Conservation (phyloP, 2,888 invertebrate genomes). For the Tethea ocularis region DNA sequence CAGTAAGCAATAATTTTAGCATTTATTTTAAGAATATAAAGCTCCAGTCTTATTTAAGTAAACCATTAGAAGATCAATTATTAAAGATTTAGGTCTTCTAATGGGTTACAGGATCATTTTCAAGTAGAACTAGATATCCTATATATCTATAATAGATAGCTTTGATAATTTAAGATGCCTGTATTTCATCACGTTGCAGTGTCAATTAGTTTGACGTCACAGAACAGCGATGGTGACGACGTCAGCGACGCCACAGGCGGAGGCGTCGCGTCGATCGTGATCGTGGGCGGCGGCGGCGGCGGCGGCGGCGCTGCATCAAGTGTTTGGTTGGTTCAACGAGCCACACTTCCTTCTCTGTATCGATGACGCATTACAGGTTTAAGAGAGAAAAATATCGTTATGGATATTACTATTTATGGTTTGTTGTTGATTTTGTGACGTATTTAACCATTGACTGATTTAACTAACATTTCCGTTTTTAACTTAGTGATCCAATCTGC, state of each 20-base stretch:
- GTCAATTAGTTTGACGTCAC: conserved; percentile 47
- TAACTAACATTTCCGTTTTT: conserved; percentile 35
- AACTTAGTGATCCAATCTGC: conserved; percentile 28
- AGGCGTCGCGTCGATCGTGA: conserved; percentile 28
- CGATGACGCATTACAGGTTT: conserved; percentile 62
- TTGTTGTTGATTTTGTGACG: conserved; percentile 35
- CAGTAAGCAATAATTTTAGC: no score
- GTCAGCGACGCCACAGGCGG: conserved; percentile 23
- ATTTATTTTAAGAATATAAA: no score
- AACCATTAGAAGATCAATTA: no score
- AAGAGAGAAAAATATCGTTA: conserved; percentile 38
- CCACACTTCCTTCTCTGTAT: conserved; percentile 51
- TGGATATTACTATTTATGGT: conserved; percentile 69
- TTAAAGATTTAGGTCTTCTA: neutral
- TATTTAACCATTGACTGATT: conserved; percentile 37
- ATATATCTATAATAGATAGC: no score
- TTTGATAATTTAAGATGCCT: no score
- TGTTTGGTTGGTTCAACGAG: conserved; percentile 50
- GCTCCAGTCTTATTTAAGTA: no score
- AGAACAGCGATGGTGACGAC: conserved; percentile 25
- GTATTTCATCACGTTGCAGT: conserved; percentile 16
- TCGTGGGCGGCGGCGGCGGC: conserved; percentile 38
- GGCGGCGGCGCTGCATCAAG: conserved; percentile 58
- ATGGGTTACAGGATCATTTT: neutral
- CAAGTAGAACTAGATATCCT: no score